These are phyloP conservation scores for Idaea aversata DNA, from an alignment of 2,888 invertebrate genomes.

Conservation along the genomic window DNA sequence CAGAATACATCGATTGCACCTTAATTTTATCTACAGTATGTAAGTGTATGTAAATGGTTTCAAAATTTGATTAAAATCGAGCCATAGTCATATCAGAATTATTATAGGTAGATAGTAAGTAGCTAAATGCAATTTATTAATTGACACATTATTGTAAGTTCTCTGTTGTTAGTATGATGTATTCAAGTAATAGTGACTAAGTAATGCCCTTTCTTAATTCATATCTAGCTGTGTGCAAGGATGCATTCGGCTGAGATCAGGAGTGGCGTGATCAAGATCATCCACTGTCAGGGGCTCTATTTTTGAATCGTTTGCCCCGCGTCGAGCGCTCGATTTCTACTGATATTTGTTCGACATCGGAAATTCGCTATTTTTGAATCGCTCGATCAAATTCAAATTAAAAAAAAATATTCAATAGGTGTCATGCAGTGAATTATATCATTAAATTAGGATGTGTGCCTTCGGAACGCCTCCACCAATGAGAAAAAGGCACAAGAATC, in stretches of 20 bases:
- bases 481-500: too few relatives aligned
- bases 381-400: too few relatives aligned
- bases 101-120: neutral
- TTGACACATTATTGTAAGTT: neutral
- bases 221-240: neutral
- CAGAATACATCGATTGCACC: neutral
- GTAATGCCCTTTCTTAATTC: neutral
- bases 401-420: too few relatives aligned
- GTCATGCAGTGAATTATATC: too few relatives aligned
- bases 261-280: neutral
- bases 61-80: slow-evolving; percentile 16
- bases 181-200: neutral
- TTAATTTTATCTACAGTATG: neutral
- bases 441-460: too few relatives aligned
- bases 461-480: too few relatives aligned
- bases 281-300: too few relatives aligned
- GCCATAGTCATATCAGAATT: slow-evolving; percentile 16
- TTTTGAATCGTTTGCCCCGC: too few relatives aligned
- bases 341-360: too few relatives aligned
- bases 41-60: neutral
- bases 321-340: too few relatives aligned
- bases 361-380: too few relatives aligned
- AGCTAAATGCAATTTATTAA: slow-evolving; percentile 1
- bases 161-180: neutral
- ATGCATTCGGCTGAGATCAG: neutral